phyloP scores from a whole-genome alignment of 2,797 vertebrate genomes.

The Megaceryle alcyon region DNA sequence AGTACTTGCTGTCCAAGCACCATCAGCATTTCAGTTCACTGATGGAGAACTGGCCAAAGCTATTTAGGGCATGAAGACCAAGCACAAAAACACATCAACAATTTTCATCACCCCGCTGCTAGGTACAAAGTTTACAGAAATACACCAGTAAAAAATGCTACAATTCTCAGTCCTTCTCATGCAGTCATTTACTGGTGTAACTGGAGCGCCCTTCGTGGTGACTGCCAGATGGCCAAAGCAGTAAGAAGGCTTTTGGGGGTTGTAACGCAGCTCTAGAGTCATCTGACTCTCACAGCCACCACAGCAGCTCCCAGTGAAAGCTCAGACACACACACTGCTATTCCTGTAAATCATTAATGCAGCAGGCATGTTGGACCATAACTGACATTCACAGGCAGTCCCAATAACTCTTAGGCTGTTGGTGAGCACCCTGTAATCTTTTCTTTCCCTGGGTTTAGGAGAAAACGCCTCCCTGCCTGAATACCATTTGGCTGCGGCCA shows the following conservation, averaged over 20 bases:
- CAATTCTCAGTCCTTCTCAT: neutral
- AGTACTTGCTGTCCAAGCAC: neutral
- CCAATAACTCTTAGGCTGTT: neutral
- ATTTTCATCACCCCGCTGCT: neutral
- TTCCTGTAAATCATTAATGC: neutral
- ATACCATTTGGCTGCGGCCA: neutral
- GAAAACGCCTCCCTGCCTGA: neutral
- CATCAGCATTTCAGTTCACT: neutral
- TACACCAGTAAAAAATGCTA: accelerated
- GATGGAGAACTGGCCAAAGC: neutral
- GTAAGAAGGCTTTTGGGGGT: neutral
- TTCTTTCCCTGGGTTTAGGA: neutral
- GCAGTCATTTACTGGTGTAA: neutral
- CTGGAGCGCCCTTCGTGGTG: accelerated
- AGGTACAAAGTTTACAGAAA: neutral
- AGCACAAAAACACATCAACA: neutral
- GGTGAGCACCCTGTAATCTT: neutral
- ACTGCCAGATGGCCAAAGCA: neutral
- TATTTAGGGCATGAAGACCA: neutral
- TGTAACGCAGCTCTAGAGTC: neutral
- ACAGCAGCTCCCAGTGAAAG: neutral
- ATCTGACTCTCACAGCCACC: neutral
- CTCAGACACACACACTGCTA: neutral
- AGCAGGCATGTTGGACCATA: neutral
- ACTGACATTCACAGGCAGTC: neutral